Evolutionary conservation across 2,888 invertebrate genomes (phyloP).

Genomic region (Deilephila elpenor): DNA sequence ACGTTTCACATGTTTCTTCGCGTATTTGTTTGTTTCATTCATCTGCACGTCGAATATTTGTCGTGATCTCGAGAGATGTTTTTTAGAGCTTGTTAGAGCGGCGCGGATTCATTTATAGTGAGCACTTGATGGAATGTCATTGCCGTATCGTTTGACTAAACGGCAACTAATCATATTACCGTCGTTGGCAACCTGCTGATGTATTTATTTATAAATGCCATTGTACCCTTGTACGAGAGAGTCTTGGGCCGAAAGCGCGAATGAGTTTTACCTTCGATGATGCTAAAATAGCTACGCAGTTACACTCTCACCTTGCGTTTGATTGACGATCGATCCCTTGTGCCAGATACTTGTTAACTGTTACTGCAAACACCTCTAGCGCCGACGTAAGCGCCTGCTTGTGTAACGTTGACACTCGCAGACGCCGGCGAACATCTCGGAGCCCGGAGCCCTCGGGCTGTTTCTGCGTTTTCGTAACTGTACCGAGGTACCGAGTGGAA

Average conservation of each 20-base stretch:
- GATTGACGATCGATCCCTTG: constrained; percentile 84
- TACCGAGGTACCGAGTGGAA: constrained; percentile 64
- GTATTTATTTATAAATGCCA: constrained; percentile 79
- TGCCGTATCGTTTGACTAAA: constrained; percentile 59
- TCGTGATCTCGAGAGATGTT: constrained; percentile 22
- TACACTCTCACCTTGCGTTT: constrained; percentile 84
- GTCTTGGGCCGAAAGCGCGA: constrained; percentile 82
- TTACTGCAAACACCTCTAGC: constrained; percentile 66
- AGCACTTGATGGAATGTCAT: constrained; percentile 50
- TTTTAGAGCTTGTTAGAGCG: constrained; percentile 28
- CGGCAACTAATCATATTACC: constrained; percentile 57
- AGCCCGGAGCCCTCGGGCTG: constrained; percentile 59
- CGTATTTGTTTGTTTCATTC: constrained; percentile 54
- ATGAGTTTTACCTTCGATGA: constrained; percentile 84
- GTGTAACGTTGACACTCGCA: constrained; percentile 49
- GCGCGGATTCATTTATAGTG: constrained; percentile 29
- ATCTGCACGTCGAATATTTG: constrained; percentile 34
- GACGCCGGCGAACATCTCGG: constrained; percentile 39
- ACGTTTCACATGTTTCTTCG: constrained; percentile 50
- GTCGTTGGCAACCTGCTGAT: constrained; percentile 74
- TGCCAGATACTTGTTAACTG: constrained; percentile 81
- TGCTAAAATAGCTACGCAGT: constrained; percentile 82
- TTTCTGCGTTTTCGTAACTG: constrained; percentile 77
- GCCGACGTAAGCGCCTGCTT: constrained; percentile 47
- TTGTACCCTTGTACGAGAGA: constrained; percentile 80